Base-by-base conservation (phyloP, 1,140 invertebrate genomes). In the Drosophila orosa region DNA sequence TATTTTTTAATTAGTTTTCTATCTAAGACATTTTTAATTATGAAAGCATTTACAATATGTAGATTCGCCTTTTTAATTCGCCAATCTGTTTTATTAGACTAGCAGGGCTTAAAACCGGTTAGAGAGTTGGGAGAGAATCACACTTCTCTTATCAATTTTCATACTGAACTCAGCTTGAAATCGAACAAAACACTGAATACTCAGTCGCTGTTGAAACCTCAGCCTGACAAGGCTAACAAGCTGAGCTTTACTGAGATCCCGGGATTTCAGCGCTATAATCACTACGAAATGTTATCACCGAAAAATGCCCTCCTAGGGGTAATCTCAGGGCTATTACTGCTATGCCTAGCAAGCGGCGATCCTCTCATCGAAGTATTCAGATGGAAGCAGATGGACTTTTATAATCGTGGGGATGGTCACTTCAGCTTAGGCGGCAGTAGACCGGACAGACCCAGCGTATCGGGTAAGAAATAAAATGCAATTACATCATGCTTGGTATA, bases 341-440 rank as follows among this genome's bases (percentile, higher is more conserved):
- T 82, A 19, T n/a, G 52, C 40, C n/a, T 57, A 3, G 77, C 19
- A 10, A 42, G 62, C 29, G 67, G 66, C 29, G 85, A 85, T 58
- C 78, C 87, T 24, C 74, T 93, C 60, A 90, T 87, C 31, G 92
- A 93, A 62, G 78, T 92, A 15, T 93, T 92, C 33, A 76, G 78
- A 48, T 93, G 93, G 93, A 93, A 92, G 31, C 80, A 90, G 66
- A 82, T 93, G 59, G 92, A 93, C 57, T 93, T 74, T 65, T 83
- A 86, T 13, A 93, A 90, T 63, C 87, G 89, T 9, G 90, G 90
- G 0, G 73, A 85, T 44, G 57, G 57, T 1, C 42, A 24, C 5
- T 9, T 5, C 5, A 6, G 24, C 12, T 10, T 13, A 7, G 24
- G 29, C 15, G 27, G 29, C 5, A 58, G 27, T 9, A 63, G 59